phyloP scores from a whole-genome alignment of 2,113 vertebrate species.

The Antechinus flavipes region DNA sequence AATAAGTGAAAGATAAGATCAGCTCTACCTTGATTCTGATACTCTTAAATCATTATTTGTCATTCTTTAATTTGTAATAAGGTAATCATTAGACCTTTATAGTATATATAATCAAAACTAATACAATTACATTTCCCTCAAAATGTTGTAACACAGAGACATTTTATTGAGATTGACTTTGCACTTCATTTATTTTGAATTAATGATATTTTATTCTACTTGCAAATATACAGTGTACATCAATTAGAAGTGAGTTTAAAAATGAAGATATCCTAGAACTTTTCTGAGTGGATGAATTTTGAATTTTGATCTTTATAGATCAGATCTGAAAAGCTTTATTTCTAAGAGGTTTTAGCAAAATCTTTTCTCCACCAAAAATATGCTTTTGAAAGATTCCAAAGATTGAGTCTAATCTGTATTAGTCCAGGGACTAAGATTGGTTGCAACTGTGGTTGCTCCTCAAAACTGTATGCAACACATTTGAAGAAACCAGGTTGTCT shows the following conservation, averaged over 20 bases:
- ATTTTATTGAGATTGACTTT: conserved; percentile 22
- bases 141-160: background rate
- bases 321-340: conserved; percentile 20
- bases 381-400: background rate
- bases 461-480: background rate
- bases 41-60: background rate
- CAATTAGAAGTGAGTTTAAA: conserved; percentile 2
- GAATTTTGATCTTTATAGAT: conserved; percentile 20
- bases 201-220: conserved; percentile 14
- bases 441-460: background rate
- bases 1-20: background rate
- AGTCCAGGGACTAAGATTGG: background rate
- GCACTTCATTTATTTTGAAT: conserved; percentile 4
- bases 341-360: conserved; percentile 14
- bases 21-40: background rate
- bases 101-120: background rate
- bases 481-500: background rate
- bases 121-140: conserved; percentile 1
- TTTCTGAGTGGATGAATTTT: conserved; percentile 16
- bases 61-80: background rate
- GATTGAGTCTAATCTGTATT: background rate
- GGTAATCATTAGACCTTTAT: background rate
- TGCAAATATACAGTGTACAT: conserved; percentile 3
- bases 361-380: background rate
- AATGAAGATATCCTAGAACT: background rate